phyloP scores from a whole-genome alignment of 2,888 invertebrate genomes.

The Lypha dubia region DNA sequence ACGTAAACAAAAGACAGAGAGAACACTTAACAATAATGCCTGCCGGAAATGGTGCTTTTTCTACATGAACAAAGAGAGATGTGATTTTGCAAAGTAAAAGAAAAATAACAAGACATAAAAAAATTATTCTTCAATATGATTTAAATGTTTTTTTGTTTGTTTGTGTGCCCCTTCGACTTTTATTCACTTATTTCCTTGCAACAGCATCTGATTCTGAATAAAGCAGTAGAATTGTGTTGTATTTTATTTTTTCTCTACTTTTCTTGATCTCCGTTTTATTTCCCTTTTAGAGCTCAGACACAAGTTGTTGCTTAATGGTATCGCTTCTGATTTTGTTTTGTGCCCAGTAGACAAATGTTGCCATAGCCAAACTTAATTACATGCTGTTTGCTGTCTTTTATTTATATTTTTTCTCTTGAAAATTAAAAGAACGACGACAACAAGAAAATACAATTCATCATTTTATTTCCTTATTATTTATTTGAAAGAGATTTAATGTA shows the following conservation, averaged over 20 bases:
- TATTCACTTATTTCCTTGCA: conserved; percentile 38
- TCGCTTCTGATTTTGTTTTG: conserved; percentile 23
- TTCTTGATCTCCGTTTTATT: not conserved
- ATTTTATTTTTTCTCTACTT: no score
- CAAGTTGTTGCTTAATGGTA: conserved; percentile 54
- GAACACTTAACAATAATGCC: conserved; percentile 54
- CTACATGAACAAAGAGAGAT: conserved; percentile 43
- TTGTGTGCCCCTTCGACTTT: conserved; percentile 15
- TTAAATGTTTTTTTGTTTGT: conserved; percentile 40
- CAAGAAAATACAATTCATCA: conserved; percentile 39
- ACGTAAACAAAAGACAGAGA: not conserved
- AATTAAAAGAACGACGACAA: conserved; percentile 9
- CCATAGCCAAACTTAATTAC: conserved; percentile 67
- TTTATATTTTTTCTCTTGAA: no score
- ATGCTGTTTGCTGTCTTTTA: no score
- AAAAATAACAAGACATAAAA: conserved; percentile 10
- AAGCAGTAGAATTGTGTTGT: conserved; percentile 28
- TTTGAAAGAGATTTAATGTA: conserved; percentile 29
- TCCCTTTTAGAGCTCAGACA: conserved; percentile 42
- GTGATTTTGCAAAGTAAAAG: conserved; percentile 31
- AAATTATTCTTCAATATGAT: conserved; percentile 55
- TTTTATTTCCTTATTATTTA: conserved; percentile 46
- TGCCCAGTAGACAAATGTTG: conserved; percentile 61
- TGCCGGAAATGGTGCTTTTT: conserved; percentile 49
- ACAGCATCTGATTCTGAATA: conserved; percentile 40